A percentile compares a stretch with the other conserved stretches of the same genome.
phyloP scores from a whole-genome alignment of 2,797 vertebrate genomes.

The Melanotaenia pygmaea region DNA sequence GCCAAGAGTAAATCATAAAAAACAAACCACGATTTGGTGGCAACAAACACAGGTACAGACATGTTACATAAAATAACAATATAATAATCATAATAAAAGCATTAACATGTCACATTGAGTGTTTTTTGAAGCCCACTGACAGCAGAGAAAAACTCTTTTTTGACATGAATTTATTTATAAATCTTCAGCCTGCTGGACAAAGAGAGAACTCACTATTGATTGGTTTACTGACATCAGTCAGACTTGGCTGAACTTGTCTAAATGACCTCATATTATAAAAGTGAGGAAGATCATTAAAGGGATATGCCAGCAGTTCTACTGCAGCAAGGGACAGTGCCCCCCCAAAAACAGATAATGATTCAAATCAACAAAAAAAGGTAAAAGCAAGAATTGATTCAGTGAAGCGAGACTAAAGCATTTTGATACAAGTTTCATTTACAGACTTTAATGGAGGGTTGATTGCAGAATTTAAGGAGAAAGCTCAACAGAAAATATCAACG shows the following conservation, averaged over 20 bases:
- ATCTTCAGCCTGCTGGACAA: too few species aligned
- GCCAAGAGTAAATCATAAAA: too few species aligned
- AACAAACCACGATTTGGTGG: neutral
- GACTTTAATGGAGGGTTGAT: neutral
- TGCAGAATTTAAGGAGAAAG: neutral
- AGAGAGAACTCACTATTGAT: too few species aligned
- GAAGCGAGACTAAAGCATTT: neutral
- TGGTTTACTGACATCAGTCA: too few species aligned
- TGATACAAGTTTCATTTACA: neutral
- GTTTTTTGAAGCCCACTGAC: neutral
- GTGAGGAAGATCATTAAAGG: neutral
- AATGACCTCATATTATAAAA: neutral
- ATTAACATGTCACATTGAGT: too few species aligned
- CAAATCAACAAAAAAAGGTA: neutral
- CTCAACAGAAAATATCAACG: neutral
- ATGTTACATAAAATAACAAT: neutral
- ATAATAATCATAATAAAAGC: neutral
- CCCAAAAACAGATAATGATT: neutral
- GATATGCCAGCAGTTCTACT: neutral
- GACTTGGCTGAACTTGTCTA: neutral
- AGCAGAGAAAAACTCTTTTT: neutral
- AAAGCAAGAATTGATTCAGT: neutral
- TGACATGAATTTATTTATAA: too few species aligned
- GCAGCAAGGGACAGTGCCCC: neutral
- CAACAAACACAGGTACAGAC: neutral